Conservation (phyloP, 2,113 vertebrate genomes). For the Pseudopodoces humilis region DNA sequence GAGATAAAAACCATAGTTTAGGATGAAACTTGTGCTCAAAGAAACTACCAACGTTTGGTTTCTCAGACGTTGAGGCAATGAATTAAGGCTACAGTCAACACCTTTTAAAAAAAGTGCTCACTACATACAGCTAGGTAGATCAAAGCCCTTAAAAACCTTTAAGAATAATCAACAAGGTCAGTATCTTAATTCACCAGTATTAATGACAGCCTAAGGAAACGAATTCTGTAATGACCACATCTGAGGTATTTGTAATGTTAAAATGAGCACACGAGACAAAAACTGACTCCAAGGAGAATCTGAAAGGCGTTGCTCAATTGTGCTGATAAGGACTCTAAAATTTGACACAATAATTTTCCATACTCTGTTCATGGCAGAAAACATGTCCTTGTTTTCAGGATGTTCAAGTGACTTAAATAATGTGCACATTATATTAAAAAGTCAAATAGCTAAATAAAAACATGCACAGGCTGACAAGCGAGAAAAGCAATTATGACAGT, state of each 20-base stretch:
- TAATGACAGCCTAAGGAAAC: neutral
- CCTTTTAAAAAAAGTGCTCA: neutral
- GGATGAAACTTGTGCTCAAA: neutral
- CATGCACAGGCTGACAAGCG: neutral
- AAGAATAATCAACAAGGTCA: neutral
- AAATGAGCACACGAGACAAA: neutral
- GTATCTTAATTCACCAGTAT: neutral
- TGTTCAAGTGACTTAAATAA: neutral
- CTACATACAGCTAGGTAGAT: neutral
- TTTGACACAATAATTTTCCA: neutral
- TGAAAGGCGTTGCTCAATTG: neutral
- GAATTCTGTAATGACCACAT: neutral
- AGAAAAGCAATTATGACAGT: constrained; percentile 2
- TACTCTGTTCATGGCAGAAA: neutral
- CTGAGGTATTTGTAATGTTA: neutral
- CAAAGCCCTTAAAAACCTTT: neutral
- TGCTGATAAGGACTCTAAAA: neutral
- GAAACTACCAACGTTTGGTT: neutral
- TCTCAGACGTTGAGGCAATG: neutral
- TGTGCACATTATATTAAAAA: neutral
- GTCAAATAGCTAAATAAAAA: neutral
- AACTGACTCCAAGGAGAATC: neutral
- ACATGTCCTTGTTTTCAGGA: neutral
- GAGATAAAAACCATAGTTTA: neutral
- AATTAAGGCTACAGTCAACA: neutral